Conservation (phyloP, 2,113 vertebrate species). For the Heteronetta atricapilla region DNA sequence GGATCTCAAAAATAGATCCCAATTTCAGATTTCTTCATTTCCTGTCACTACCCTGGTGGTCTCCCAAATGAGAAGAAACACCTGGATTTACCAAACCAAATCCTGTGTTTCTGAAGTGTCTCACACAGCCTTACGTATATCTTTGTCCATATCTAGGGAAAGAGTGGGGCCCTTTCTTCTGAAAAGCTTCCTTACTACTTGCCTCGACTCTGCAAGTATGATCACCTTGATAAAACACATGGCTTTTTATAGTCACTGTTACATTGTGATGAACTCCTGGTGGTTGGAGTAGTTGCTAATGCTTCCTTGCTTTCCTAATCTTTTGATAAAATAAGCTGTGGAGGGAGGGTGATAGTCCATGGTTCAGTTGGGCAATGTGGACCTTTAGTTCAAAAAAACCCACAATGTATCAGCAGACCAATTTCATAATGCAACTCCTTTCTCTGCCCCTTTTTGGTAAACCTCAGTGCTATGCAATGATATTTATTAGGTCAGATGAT, state of each 20-base stretch:
- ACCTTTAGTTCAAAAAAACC: conserved; percentile 69
- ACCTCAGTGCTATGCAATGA: conserved; percentile 54
- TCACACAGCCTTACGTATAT: background rate
- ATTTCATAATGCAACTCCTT: conserved; percentile 45
- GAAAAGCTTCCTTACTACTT: background rate
- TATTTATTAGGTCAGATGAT: conserved; percentile 89
- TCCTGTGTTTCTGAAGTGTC: background rate
- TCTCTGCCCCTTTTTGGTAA: conserved; percentile 15
- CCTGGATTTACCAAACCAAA: background rate
- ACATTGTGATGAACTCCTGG: background rate
- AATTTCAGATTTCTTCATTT: background rate
- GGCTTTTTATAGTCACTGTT: background rate
- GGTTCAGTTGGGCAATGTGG: conserved; percentile 19
- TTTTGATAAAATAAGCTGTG: background rate
- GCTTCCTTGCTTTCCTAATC: background rate
- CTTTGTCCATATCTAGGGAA: background rate
- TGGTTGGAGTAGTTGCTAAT: background rate
- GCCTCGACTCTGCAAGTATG: background rate
- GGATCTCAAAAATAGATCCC: background rate
- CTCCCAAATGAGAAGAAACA: background rate
- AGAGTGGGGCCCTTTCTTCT: background rate
- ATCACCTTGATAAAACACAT: background rate
- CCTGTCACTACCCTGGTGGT: background rate
- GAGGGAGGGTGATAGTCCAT: background rate
- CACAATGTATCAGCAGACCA: conserved; percentile 74